Conservation (phyloP, 2,888 invertebrate species). For the Aphodius sticticus region DNA sequence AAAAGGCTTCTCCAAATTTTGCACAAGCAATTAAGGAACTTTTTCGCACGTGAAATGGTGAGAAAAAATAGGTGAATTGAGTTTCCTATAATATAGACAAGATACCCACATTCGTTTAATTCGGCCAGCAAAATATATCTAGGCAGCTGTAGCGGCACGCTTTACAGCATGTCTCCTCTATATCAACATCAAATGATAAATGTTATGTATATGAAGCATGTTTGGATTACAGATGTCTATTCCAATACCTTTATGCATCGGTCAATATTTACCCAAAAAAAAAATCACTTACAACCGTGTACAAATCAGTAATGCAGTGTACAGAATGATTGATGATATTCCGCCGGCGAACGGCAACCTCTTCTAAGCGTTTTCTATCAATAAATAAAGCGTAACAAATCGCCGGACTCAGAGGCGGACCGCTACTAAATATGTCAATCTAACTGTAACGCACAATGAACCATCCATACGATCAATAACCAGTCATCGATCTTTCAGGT, state of each 20-base stretch:
- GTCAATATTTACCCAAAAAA: background rate
- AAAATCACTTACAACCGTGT: background rate
- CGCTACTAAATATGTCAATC: background rate
- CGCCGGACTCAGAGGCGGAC: background rate
- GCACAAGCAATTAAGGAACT: too few relatives aligned
- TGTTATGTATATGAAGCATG: too few relatives aligned
- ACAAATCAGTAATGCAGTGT: background rate
- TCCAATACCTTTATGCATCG: background rate
- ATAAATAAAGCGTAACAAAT: background rate
- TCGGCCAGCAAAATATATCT: too few relatives aligned
- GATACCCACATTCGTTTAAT: too few relatives aligned
- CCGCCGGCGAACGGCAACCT: background rate
- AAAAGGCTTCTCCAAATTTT: too few relatives aligned
- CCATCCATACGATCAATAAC: background rate
- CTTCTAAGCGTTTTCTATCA: background rate
- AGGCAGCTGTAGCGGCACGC: too few relatives aligned
- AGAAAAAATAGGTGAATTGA: too few relatives aligned
- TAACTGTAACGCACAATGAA: background rate
- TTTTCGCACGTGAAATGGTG: too few relatives aligned
- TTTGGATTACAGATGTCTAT: too few relatives aligned
- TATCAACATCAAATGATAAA: too few relatives aligned
- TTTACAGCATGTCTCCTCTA: too few relatives aligned
- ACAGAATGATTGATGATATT: background rate
- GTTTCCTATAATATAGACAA: too few relatives aligned
- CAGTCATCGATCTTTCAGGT: conserved; percentile 4